Base-by-base conservation (phyloP, 2,888 invertebrate species). In the Hemistola chrysoprasaria region DNA sequence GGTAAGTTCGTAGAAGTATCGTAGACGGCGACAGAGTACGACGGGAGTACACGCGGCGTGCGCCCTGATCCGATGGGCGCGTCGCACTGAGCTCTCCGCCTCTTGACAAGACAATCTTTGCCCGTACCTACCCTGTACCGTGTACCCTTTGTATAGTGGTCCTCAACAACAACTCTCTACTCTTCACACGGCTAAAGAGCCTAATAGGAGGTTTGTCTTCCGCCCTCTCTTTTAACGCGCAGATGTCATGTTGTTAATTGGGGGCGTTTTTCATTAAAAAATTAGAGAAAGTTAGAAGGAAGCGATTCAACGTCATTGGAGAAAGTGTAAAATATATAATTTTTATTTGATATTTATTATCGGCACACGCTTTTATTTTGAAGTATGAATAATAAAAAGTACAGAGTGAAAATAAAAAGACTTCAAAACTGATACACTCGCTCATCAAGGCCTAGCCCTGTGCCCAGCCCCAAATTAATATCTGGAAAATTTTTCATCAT, bases 101-200 rank as follows among this genome's bases (percentile, higher is more conserved):
- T 74, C 81, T 78, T 81, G 78, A 82, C 84, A 78, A 85, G 84
- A 84, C 86, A 84, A 85, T 85, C 82, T 86, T 86, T 79, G 72
- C 73, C 68, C 63, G 74, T 4, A 4, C 4, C 16, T 16, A 16
- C 16, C 16, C 16, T 16, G 16, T 16, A 16, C 4, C n/a, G n/a
- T n/a, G n/a, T 72, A 73, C 66, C 26, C 40, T 28, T 24, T 40
- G 30, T 30, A 40, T 30, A 74, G 78, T 75, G 71, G 73, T 77
- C 74, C 79, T 78, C 72, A 60, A 74, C 74, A 83, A 81, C 80
- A 80, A 82, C 78, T 81, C 77, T 76, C 71, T 72, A 77, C 82
- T 81, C 77, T 79, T 83, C 73, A 72, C 73, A 74, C 70, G 74
- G 71, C 74, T 78, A 80, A 80, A 73, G 62, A 69, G 56, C 62